phyloP scores from a whole-genome alignment of 2,797 vertebrate species.

The Sebastes hubbsi region DNA sequence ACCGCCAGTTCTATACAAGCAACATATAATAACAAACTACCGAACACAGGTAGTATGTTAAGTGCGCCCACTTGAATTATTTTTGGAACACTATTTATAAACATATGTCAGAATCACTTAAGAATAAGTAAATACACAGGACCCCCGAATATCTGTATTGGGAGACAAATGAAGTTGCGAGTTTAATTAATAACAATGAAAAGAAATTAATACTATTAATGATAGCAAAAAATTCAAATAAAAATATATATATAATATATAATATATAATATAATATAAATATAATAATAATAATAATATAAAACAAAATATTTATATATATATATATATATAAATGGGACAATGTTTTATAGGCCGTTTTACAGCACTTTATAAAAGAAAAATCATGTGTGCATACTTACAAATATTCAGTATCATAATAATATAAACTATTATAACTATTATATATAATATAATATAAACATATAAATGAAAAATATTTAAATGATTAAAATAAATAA shows the following conservation, averaged over 20 bases:
- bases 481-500: too few species aligned
- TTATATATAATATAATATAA: too few species aligned
- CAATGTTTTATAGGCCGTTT: too few species aligned
- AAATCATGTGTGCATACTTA: too few species aligned
- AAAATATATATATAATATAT: background rate
- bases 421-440: too few species aligned
- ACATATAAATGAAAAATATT: too few species aligned
- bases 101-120: background rate
- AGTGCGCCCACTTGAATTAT: background rate
- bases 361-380: accelerated
- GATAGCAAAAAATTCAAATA: background rate
- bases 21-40: too few species aligned
- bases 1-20: background rate
- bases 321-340: too few species aligned
- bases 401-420: too few species aligned
- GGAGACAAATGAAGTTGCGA: background rate
- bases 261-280: too few species aligned
- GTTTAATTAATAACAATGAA: background rate
- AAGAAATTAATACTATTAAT: background rate
- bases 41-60: background rate
- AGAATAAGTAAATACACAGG: background rate
- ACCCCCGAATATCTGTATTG: background rate
- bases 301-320: too few species aligned
- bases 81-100: background rate
- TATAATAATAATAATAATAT: too few species aligned